phyloP scores from a whole-genome alignment of 2,113 vertebrate genomes.

The Fregetta grallaria region DNA sequence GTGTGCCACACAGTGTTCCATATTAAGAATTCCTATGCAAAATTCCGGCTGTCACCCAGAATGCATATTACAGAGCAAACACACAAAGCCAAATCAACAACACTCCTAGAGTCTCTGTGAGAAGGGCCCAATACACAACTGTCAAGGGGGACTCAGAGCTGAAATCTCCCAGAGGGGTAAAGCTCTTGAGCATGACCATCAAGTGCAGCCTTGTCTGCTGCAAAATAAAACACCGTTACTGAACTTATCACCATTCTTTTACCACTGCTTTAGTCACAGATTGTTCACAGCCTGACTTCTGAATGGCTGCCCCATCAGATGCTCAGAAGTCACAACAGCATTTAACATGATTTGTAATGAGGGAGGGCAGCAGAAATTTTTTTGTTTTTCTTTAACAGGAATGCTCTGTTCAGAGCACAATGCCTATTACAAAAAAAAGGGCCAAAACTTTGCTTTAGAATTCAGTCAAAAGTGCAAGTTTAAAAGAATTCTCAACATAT shows the following conservation, averaged over 20 bases:
- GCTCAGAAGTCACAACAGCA: neutral
- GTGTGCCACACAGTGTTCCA: neutral
- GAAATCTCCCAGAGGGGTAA: neutral
- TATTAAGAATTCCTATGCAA: slow-evolving; percentile 25
- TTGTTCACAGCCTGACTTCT: neutral
- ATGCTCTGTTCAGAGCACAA: neutral
- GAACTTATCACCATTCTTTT: neutral
- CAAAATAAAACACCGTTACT: neutral
- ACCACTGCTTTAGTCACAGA: neutral
- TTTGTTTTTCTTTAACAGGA: neutral
- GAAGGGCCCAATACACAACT: neutral
- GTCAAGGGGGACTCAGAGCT: neutral
- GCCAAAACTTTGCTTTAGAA: neutral
- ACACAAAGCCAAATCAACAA: neutral
- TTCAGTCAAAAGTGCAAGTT: neutral
- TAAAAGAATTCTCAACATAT: neutral
- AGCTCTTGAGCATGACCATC: neutral
- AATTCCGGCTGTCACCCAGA: slow-evolving; percentile 6
- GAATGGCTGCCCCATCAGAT: neutral
- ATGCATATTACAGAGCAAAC: neutral
- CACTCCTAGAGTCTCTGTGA: neutral
- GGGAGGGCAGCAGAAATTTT: neutral
- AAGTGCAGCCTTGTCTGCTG: neutral
- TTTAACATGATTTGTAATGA: neutral
- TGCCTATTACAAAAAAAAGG: neutral